Base-by-base conservation (phyloP, 1,140 invertebrate species). In the Polypedilum vanderplanki region DNA sequence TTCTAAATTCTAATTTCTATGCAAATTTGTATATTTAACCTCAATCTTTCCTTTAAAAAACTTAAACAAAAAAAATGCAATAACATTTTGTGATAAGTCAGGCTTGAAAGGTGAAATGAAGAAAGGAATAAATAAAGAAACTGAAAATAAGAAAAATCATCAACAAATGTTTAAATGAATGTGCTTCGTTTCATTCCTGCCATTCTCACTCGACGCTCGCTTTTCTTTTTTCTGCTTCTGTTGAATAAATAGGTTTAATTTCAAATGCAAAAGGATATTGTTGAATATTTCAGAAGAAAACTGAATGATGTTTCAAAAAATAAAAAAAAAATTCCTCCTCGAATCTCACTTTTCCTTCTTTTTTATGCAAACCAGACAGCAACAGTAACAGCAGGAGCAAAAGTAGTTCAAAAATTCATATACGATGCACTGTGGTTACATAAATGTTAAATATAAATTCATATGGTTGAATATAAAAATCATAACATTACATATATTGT, bases 181-280 rank as follows among this genome's bases (percentile, higher is more conserved):
- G 24, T 33, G 24, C 24, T 33, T 33, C 24, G 24, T 33, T 33
- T 33, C 24, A 33, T 33, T 33, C 24, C 24, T 33, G 24, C 24
- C 24, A 33, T 33, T 33, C 24, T 33, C 24, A 33, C 24, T 33
- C 24, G 1, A 5, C 46, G 46, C 46, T 57, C 46, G 4, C 46
- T 57, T 15, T 7, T n/a, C 12, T 57, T 12, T 3, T 33, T 33
- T 33, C 24, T 33, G 24, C 24, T 33, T 1, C 24, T 33, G 24
- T 57, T 57, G 46, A 57, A 57, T 57, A 57, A 57, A 57, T 15
- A 57, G 46, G 46, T 57, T 57, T 57, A 57, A 57, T 57, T 57
- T 57, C 46, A 57, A 57, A 57, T 57, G 46, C 46, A 57, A 57
- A 57, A 57, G 46, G 46, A 57, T 57, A 57, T 57, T 57, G 46